Percentiles rank a stretch among this genome's conserved stretches.
These are phyloP conservation scores for Lepidonotus clava DNA, from an alignment of 2,888 invertebrate genomes.

Conservation along the genomic window DNA sequence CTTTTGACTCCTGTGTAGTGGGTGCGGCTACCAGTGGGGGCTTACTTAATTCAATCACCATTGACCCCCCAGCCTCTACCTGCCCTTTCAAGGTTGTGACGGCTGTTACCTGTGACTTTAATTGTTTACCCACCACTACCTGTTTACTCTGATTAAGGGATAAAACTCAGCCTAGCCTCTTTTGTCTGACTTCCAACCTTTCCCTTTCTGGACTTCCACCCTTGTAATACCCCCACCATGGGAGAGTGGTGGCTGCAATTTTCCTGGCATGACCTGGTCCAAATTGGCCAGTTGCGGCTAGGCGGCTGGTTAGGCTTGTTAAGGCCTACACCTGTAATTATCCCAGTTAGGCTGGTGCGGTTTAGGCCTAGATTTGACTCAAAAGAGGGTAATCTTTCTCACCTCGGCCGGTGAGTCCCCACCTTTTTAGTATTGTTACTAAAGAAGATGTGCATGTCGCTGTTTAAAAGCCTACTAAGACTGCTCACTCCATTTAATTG, in stretches of 20 bases:
- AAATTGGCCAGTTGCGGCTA: background rate
- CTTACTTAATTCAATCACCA: conserved; percentile 10
- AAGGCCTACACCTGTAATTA: too few relatives aligned
- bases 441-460: too few relatives aligned
- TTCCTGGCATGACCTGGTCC: background rate
- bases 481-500: too few relatives aligned
- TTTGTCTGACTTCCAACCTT: background rate
- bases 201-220: too few relatives aligned
- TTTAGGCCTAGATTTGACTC: too few relatives aligned
- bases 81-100: background rate
- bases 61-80: background rate
- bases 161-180: background rate
- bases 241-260: conserved; percentile 29
- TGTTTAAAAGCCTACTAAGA: too few relatives aligned
- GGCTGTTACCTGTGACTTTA: conserved; percentile 1
- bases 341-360: too few relatives aligned
- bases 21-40: too few relatives aligned
- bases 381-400: too few relatives aligned
- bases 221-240: background rate
- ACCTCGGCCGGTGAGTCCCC: too few relatives aligned
- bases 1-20: background rate
- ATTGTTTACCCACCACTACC: background rate
- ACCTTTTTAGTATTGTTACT: too few relatives aligned
- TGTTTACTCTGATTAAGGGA: conserved; percentile 44
- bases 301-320: too few relatives aligned